Conservation (phyloP, 2,113 vertebrate species). For the Oreochromis tanganicae region DNA sequence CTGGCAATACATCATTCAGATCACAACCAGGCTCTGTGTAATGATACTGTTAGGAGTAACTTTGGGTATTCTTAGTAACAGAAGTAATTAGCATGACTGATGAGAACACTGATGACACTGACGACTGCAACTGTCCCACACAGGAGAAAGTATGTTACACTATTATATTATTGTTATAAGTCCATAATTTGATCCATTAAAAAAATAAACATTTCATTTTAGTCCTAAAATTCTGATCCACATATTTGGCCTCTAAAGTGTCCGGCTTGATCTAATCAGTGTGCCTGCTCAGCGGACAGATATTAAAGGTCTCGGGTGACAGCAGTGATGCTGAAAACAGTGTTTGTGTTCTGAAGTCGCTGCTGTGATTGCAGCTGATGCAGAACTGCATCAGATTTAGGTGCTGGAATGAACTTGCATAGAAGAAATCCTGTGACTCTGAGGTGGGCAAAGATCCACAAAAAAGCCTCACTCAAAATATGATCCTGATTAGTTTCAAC, state of each 20-base stretch:
- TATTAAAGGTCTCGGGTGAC: not conserved
- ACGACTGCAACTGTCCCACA: not conserved
- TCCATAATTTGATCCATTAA: not conserved
- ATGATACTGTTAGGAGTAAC: not conserved
- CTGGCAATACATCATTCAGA: rapidly evolving
- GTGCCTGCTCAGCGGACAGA: not conserved
- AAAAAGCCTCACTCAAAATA: not conserved
- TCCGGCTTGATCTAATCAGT: not conserved
- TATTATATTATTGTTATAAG: not conserved
- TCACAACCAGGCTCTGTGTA: not conserved
- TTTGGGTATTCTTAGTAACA: not conserved
- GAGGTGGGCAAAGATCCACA: not conserved
- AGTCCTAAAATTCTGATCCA: not conserved
- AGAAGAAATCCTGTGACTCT: not conserved
- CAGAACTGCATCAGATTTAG: not conserved
- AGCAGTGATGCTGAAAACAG: not conserved
- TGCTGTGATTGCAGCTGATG: not conserved
- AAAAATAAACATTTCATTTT: not conserved
- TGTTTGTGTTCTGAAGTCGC: not conserved
- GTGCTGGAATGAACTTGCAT: not conserved
- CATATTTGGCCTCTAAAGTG: not conserved
- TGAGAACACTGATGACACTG: not conserved
- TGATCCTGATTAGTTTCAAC: not conserved
- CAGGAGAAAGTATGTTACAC: not conserved
- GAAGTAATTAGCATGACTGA: not conserved